phyloP scores from a whole-genome alignment of 2,113 vertebrate genomes.

The Cyphomyrus plagiostoma region DNA sequence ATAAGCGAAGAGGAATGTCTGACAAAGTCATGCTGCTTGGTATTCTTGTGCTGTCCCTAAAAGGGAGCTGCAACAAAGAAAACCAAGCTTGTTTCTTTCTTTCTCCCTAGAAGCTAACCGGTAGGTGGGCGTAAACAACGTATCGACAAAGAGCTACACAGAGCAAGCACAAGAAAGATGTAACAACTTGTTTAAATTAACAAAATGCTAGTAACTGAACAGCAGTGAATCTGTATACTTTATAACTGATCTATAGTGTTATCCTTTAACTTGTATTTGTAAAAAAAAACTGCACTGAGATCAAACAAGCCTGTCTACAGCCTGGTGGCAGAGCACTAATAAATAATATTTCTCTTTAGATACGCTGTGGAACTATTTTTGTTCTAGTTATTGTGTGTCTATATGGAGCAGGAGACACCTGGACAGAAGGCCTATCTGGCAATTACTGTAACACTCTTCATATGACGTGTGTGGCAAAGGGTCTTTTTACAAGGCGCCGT shows the following conservation, averaged over 20 bases:
- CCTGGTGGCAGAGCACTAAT: background rate
- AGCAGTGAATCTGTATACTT: background rate
- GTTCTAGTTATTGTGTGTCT: background rate
- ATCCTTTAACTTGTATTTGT: background rate
- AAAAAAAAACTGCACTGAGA: background rate
- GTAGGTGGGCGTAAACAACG: background rate
- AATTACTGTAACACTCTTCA: background rate
- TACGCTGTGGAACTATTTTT: background rate
- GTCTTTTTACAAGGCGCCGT: background rate
- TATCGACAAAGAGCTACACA: background rate
- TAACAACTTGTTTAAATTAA: conserved; percentile 5
- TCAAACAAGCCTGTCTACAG: background rate
- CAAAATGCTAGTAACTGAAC: background rate
- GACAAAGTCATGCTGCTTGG: background rate
- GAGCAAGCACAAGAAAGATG: background rate
- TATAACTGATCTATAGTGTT: background rate
- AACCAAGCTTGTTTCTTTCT: background rate
- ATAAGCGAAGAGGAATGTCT: background rate
- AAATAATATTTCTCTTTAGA: background rate
- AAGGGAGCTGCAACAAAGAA: background rate
- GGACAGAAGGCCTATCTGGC: background rate
- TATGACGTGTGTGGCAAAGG: background rate
- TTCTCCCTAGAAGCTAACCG: background rate
- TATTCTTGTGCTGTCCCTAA: background rate
- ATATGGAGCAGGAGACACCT: background rate